Conservation (phyloP, 2,888 invertebrate genomes). For the Aspidiotus rigidus region DNA sequence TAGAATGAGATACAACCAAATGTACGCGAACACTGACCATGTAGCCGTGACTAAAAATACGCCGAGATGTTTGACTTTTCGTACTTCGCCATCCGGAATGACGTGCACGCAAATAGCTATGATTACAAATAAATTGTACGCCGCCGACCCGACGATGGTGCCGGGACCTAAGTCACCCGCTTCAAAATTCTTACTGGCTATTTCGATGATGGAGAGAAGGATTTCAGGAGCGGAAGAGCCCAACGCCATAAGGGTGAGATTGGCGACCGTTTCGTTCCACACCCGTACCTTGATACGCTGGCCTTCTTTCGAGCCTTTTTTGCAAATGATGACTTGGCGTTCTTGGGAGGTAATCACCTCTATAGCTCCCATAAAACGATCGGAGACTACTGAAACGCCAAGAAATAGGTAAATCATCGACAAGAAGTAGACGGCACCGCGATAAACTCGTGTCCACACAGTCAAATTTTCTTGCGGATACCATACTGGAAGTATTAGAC, state of each 20-base stretch:
- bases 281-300: slow-evolving; percentile 74
- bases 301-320: slow-evolving; percentile 63
- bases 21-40: slow-evolving; percentile 97
- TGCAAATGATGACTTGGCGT: slow-evolving; percentile 83
- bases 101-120: slow-evolving; percentile 87
- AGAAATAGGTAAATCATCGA: slow-evolving; percentile 89
- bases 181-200: slow-evolving; percentile 87
- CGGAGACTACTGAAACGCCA: slow-evolving; percentile 97
- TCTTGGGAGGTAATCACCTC: slow-evolving; percentile 98
- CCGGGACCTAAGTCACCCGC: slow-evolving; percentile 97
- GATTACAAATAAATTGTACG: slow-evolving; percentile 96
- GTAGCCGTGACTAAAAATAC: slow-evolving; percentile 97
- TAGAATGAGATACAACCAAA: slow-evolving; percentile 94
- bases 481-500: slow-evolving; percentile 84
- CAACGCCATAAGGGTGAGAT: slow-evolving; percentile 95
- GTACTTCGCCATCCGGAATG: slow-evolving; percentile 79
- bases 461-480: slow-evolving; percentile 67
- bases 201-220: slow-evolving; percentile 92
- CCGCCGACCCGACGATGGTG: slow-evolving; percentile 97
- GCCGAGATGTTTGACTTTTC: slow-evolving; percentile 90
- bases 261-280: slow-evolving; percentile 99
- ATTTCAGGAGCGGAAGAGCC: slow-evolving; percentile 99
- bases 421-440: slow-evolving; percentile 85
- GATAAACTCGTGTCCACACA: slow-evolving; percentile 64
- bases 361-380: slow-evolving; percentile 98